phyloP scores from a whole-genome alignment of 1,140 invertebrate species.

The Cotesia vestalis region DNA sequence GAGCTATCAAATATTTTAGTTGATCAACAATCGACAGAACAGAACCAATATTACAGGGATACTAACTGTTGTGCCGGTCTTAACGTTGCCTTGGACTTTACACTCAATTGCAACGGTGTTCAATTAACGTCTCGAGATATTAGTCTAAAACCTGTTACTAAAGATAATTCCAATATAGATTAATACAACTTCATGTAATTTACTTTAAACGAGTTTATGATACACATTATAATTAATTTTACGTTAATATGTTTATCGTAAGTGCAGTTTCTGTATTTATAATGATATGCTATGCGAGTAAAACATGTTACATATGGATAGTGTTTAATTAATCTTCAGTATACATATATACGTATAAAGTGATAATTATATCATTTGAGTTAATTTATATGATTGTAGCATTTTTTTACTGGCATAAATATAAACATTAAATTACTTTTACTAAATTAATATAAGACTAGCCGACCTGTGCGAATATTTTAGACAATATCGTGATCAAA shows the following conservation, averaged over 20 bases:
- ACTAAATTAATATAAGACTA: too few species aligned
- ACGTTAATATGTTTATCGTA: conserved; percentile 12
- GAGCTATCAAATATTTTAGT: conserved; percentile 16
- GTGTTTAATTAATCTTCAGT: too few species aligned
- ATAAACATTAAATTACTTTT: too few species aligned
- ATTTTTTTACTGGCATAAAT: too few species aligned
- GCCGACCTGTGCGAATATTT: too few species aligned
- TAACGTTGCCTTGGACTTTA: conserved; percentile 55
- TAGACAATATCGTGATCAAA: too few species aligned
- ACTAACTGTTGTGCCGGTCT: conserved; percentile 42
- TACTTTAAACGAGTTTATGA: conserved; percentile 2
- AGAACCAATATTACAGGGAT: conserved; percentile 24
- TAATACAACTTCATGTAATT: conserved; percentile 14
- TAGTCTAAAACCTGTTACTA: conserved; percentile 40
- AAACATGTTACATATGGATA: too few species aligned
- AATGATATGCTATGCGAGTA: too few species aligned
- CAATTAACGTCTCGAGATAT: conserved; percentile 53
- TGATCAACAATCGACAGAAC: conserved; percentile 23
- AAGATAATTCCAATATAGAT: conserved; percentile 13
- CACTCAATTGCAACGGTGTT: conserved; percentile 56
- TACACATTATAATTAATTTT: neutral
- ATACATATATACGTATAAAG: too few species aligned
- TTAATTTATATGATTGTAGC: too few species aligned
- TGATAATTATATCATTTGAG: too few species aligned
- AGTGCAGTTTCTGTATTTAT: neutral